A percentile compares a stretch with the other conserved stretches of the same genome.
Conservation (phyloP, 2,113 vertebrate species). For the Casuarius casuarius region DNA sequence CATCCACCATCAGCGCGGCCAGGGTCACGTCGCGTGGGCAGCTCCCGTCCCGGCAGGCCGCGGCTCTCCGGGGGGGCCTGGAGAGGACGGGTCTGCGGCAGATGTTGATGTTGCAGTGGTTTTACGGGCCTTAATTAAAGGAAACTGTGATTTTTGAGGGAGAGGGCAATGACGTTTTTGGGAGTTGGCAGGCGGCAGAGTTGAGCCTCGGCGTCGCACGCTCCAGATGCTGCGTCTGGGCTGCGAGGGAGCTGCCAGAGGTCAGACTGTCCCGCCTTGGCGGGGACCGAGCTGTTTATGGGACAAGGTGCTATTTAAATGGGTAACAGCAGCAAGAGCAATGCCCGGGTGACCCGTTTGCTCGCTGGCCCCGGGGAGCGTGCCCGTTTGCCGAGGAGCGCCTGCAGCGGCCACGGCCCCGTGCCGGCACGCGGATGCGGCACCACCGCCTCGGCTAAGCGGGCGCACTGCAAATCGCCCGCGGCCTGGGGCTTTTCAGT, state of each 20-base stretch:
- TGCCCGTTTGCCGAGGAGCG: background rate
- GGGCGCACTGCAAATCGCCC: background rate
- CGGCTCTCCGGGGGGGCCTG: background rate
- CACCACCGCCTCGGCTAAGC: background rate
- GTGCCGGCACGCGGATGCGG: no score
- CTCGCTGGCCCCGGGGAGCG: rapidly evolving
- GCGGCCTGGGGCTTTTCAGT: background rate
- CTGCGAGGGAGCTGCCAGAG: background rate
- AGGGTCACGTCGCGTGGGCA: background rate
- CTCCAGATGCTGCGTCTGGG: background rate
- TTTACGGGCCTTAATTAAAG: background rate
- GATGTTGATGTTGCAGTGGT: rapidly evolving
- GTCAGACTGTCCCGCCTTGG: background rate
- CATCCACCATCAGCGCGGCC: background rate
- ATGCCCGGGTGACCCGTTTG: background rate
- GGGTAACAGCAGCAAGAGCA: background rate
- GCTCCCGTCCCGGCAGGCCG: rapidly evolving
- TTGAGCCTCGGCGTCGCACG: background rate
- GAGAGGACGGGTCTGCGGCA: background rate
- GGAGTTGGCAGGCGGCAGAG: background rate
- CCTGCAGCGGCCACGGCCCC: background rate
- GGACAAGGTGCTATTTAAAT: background rate
- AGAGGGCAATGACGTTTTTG: background rate
- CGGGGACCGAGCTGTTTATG: background rate
- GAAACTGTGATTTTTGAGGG: background rate